A percentile compares a stretch with the other conserved stretches of the same genome.
phyloP scores from a whole-genome alignment of 53 echinoderm and acorn worm species.

The Hippasteria phrygiana region DNA sequence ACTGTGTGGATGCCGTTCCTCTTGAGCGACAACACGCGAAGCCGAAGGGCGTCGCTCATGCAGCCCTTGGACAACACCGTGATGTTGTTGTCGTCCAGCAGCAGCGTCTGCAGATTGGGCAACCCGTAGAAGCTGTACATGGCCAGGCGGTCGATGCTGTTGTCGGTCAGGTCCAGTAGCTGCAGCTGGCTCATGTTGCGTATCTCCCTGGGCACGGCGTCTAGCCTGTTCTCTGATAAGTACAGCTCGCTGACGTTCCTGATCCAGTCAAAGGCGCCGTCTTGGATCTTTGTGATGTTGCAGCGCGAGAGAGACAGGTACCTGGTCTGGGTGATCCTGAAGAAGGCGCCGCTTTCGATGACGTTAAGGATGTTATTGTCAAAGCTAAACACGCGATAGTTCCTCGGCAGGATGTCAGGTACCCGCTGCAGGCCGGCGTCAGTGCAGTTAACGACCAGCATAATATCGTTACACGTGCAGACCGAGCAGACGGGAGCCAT shows the following conservation, averaged over 20 bases:
- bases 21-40: constrained; percentile 39
- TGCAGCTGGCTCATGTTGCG: constrained; percentile 49
- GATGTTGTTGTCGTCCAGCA: constrained; percentile 56
- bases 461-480: constrained; percentile 25
- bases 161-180: constrained; percentile 44
- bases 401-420: constrained; percentile 31
- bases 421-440: constrained; percentile 14
- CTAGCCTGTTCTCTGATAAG: constrained; percentile 34
- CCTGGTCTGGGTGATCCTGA: constrained; percentile 4
- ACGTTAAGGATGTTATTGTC: constrained; percentile 42
- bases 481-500: constrained; percentile 45
- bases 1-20: constrained; percentile 53
- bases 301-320: constrained; percentile 45
- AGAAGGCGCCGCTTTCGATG: constrained; percentile 4
- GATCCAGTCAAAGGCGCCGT: constrained; percentile 38
- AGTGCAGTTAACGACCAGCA: constrained; percentile 43
- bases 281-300: constrained; percentile 59
- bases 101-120: constrained; percentile 34
- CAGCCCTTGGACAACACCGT: constrained; percentile 53
- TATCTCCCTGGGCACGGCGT: constrained; percentile 40
- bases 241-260: constrained; percentile 36
- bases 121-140: constrained; percentile 48
- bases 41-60: constrained; percentile 29
- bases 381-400: constrained; percentile 52
- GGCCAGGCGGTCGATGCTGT: constrained; percentile 57